Percentiles rank a stretch among this genome's conserved stretches.
These are phyloP conservation scores for Strigamia maritima DNA, from an alignment of 2,888 invertebrate species.

Conservation along the genomic window DNA sequence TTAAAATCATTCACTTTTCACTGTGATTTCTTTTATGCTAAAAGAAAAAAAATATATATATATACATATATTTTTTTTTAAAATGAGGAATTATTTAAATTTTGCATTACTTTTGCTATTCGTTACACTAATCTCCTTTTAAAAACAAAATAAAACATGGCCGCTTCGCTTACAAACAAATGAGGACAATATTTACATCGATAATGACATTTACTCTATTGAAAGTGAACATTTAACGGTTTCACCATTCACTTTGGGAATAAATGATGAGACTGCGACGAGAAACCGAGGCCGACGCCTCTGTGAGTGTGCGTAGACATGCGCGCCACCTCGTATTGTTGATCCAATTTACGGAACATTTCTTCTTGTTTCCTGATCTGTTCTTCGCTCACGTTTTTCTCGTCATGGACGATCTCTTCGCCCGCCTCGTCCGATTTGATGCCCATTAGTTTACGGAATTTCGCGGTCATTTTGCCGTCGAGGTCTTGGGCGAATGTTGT, in stretches of 20 bases:
- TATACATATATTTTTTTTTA: no score
- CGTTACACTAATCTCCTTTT: no score
- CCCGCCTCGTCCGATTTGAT: slow-evolving; percentile 63
- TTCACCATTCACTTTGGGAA: slow-evolving; percentile 35
- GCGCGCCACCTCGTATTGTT: slow-evolving; percentile 92
- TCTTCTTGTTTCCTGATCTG: slow-evolving; percentile 59
- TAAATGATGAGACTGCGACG: slow-evolving; percentile 40
- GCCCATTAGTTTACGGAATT: slow-evolving; percentile 96
- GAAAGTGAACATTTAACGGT: background rate
- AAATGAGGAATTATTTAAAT: no score
- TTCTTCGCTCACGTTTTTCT: slow-evolving; percentile 52
- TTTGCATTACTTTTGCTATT: no score
- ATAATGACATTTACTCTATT: background rate
- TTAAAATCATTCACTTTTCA: no score
- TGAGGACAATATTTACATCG: slow-evolving; percentile 1
- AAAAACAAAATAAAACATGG: no score
- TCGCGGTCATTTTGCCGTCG: slow-evolving; percentile 87
- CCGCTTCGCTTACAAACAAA: background rate
- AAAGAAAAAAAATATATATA: no score
- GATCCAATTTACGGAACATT: slow-evolving; percentile 88
- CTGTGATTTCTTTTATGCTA: no score
- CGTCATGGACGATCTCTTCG: slow-evolving; percentile 32
- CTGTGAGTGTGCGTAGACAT: slow-evolving; percentile 95
- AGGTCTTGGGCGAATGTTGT: slow-evolving; percentile 85
- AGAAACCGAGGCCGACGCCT: slow-evolving; percentile 58